Conservation (phyloP, 2,888 invertebrate species). For the Polia nebulosa region DNA sequence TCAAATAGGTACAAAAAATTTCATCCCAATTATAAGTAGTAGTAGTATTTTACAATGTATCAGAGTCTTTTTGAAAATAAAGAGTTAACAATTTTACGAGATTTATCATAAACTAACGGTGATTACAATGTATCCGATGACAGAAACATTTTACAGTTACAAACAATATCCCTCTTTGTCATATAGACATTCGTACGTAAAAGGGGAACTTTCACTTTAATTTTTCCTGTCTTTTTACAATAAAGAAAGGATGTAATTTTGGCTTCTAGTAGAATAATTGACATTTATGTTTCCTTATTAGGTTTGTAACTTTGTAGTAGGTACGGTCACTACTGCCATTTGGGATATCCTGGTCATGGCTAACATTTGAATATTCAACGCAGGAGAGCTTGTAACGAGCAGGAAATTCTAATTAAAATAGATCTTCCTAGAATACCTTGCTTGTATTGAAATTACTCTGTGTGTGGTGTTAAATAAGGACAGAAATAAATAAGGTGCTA, state of each 20-base stretch:
- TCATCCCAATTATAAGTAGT: no score
- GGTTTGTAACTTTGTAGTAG: no score
- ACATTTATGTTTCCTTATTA: constrained; percentile 61
- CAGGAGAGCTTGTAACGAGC: constrained; percentile 4
- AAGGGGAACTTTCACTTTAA: background rate
- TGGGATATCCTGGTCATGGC: constrained; percentile 55
- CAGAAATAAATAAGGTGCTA: background rate
- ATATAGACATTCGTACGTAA: background rate
- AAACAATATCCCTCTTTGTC: constrained; percentile 8
- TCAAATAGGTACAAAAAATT: no score
- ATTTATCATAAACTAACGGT: no score
- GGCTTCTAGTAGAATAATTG: constrained; percentile 27
- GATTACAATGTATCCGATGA: no score
- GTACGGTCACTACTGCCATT: constrained; percentile 25
- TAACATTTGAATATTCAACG: constrained; percentile 35
- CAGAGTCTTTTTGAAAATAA: no score
- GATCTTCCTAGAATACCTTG: constrained; percentile 7
- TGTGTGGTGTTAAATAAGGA: background rate
- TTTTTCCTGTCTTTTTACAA: constrained; percentile 13
- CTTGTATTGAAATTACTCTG: background rate
- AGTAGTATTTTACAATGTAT: no score
- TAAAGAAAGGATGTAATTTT: constrained; percentile 42
- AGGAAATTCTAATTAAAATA: constrained; percentile 40
- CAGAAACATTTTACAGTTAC: constrained; percentile 6
- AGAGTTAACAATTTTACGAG: no score